phyloP scores from a whole-genome alignment of 2,797 vertebrate species.

The Vespertilio murinus region DNA sequence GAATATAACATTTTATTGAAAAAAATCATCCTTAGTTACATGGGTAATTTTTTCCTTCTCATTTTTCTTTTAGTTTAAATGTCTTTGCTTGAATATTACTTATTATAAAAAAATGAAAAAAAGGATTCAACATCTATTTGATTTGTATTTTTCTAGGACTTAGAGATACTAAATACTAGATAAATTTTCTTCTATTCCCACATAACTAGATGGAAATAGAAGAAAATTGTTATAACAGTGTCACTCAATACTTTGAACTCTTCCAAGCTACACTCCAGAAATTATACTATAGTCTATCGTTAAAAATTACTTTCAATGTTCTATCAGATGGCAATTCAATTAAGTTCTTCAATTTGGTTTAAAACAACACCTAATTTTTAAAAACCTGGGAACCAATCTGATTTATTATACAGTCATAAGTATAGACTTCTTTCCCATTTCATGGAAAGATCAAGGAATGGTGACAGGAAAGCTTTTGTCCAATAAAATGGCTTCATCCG shows the following conservation, averaged over 20 bases:
- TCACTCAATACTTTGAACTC: constrained; percentile 34
- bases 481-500: neutral
- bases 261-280: constrained; percentile 9
- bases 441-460: neutral
- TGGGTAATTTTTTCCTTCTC: neutral
- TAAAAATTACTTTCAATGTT: constrained; percentile 40
- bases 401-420: neutral
- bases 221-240: neutral
- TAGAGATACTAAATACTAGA: too few relatives aligned
- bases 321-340: constrained; percentile 23
- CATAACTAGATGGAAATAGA: constrained; percentile 27
- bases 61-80: neutral
- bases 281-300: neutral
- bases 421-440: neutral
- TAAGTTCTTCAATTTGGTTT: neutral
- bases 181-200: too few relatives aligned
- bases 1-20: constrained; percentile 24
- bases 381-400: neutral
- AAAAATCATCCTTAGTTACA: neutral
- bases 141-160: constrained; percentile 17
- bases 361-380: neutral
- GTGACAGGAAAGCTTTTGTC: accelerated
- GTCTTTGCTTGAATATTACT: neutral
- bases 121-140: neutral
- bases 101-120: constrained; percentile 42